Conservation (phyloP, 2,113 vertebrate genomes). For the Geothlypis trichas region DNA sequence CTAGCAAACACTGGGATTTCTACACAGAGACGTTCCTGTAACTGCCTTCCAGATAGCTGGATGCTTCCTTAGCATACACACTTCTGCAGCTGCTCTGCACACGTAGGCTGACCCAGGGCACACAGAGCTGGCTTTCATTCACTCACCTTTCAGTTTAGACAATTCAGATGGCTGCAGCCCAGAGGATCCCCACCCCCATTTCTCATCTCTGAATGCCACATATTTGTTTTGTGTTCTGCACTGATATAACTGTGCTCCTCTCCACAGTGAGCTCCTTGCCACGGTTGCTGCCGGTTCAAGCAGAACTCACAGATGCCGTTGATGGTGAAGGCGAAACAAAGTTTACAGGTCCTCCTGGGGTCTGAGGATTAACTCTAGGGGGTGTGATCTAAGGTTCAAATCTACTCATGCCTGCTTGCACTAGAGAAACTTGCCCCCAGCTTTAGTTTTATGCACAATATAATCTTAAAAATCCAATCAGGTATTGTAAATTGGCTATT, state of each 20-base stretch:
- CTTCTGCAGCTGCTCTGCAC: constrained; percentile 49
- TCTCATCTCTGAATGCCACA: constrained; percentile 24
- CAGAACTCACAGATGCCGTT: not conserved
- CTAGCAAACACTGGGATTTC: not conserved
- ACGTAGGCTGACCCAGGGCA: not conserved
- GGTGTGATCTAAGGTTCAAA: not conserved
- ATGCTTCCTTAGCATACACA: constrained; percentile 43
- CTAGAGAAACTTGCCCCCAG: constrained; percentile 32
- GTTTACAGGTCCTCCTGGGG: constrained; percentile 32
- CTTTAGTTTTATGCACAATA: constrained; percentile 66
- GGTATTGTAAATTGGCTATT: constrained; percentile 64
- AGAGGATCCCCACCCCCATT: not conserved
- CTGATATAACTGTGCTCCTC: constrained; percentile 39
- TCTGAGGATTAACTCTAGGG: constrained; percentile 23
- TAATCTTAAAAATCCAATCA: constrained; percentile 46
- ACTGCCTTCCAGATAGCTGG: constrained; percentile 40
- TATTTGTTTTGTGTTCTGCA: constrained; percentile 21
- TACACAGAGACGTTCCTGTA: not conserved
- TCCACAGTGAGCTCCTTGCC: not conserved
- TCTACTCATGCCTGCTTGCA: constrained; percentile 33
- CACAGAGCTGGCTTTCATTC: constrained; percentile 38
- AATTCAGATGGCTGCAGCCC: constrained; percentile 32
- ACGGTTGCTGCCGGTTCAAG: not conserved
- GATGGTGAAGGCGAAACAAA: not conserved
- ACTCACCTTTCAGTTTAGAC: constrained; percentile 58